These are phyloP conservation scores for Astatoreochromis straeleni DNA, from an alignment of 2,113 vertebrate genomes.

Conservation along the genomic window DNA sequence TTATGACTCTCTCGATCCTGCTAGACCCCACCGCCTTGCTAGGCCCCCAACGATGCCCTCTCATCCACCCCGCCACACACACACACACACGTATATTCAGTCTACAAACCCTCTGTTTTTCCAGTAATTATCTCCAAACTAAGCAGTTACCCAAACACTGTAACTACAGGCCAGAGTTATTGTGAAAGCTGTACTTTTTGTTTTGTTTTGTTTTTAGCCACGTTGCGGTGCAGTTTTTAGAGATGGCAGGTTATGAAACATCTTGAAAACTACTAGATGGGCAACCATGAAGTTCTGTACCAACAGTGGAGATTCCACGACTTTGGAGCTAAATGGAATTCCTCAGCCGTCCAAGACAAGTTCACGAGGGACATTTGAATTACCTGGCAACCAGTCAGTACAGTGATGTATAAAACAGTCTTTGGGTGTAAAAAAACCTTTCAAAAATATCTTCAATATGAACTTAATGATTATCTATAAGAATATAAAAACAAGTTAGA, in stretches of 20 bases:
- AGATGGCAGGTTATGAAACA: background rate
- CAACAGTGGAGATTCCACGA: background rate
- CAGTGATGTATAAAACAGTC: background rate
- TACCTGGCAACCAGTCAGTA: background rate
- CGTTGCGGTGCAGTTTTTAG: background rate
- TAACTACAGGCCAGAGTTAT: slow-evolving; percentile 9
- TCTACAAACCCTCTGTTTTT: slow-evolving; percentile 11
- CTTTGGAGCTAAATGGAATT: background rate
- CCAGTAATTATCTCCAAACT: slow-evolving; percentile 47
- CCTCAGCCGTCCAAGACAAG: background rate
- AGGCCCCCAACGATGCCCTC: slow-evolving; percentile 40
- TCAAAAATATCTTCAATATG: background rate
- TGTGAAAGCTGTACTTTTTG: background rate
- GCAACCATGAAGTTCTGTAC: background rate
- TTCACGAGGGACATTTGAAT: background rate
- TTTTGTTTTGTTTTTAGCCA: background rate
- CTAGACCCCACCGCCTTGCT: background rate
- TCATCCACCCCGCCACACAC: slow-evolving; percentile 29
- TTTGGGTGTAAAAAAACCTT: background rate
- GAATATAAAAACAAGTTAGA: background rate
- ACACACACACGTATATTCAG: slow-evolving; percentile 3
- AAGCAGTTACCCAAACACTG: slow-evolving; percentile 5
- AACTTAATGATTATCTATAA: background rate
- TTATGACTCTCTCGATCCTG: slow-evolving; percentile 64
- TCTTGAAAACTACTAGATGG: background rate